phyloP scores from a whole-genome alignment of 2,888 invertebrate species.

The Coelinius sp. region DNA sequence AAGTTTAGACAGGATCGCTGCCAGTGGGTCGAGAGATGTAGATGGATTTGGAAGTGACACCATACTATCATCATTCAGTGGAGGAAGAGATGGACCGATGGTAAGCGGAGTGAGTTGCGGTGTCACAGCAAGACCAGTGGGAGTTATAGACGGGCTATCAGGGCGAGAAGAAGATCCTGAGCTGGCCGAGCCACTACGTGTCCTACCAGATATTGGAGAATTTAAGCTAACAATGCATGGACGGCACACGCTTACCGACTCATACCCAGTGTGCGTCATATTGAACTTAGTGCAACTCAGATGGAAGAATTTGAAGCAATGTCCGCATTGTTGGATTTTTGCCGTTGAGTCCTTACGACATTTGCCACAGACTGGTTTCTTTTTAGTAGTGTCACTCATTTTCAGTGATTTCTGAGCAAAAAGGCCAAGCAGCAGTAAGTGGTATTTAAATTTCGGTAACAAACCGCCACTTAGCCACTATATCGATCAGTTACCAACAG shows the following conservation, averaged over 20 bases:
- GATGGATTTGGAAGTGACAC: neutral
- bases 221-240: neutral
- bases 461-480: too few relatives aligned
- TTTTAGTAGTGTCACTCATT: too few relatives aligned
- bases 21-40: neutral
- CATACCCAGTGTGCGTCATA: neutral
- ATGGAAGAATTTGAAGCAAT: neutral
- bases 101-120: too few relatives aligned
- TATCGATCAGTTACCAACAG: too few relatives aligned
- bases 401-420: too few relatives aligned
- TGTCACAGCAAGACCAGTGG: too few relatives aligned
- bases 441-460: too few relatives aligned
- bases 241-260: neutral
- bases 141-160: neutral
- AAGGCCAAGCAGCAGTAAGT: too few relatives aligned
- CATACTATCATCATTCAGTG: too few relatives aligned
- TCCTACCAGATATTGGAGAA: neutral
- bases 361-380: neutral
- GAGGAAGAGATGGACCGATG: too few relatives aligned
- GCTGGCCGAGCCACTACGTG: neutral
- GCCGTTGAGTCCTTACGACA: neutral
- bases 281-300: neutral
- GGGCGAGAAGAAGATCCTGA: neutral
- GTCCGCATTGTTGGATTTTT: neutral
- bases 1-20: neutral